Evolutionary conservation across 2,888 invertebrate species (phyloP).

Genomic region (Cataglyphis livida): DNA sequence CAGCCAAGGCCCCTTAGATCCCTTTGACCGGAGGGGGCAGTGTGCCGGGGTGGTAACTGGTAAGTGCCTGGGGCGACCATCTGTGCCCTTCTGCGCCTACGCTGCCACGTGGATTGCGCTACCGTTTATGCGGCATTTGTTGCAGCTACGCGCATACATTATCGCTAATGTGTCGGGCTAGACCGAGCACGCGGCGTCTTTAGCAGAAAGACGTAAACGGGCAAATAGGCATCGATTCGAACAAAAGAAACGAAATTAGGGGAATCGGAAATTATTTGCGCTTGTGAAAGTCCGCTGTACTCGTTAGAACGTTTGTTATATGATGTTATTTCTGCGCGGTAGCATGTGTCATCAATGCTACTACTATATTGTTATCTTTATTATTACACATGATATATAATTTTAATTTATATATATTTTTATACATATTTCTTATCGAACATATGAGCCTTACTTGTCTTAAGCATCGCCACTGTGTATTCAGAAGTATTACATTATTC

Average conservation of each 20-base stretch:
- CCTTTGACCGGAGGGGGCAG: conserved; percentile 81
- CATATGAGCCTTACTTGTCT: not conserved
- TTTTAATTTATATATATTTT: conserved; percentile 20
- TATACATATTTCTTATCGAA: conserved; percentile 7
- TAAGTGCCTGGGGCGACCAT: conserved; percentile 85
- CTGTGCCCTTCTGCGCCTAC: conserved; percentile 83
- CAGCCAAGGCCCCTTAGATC: conserved; percentile 81
- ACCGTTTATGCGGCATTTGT: conserved; percentile 84
- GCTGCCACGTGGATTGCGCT: conserved; percentile 83
- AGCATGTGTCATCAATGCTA: not conserved
- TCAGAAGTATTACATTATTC: conserved; percentile 18
- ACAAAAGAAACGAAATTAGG: conserved; percentile 36
- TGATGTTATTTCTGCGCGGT: not conserved
- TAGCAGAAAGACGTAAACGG: conserved; percentile 38
- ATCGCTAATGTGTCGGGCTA: conserved; percentile 74
- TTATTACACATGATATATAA: not conserved
- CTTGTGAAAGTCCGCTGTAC: not conserved
- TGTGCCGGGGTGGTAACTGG: conserved; percentile 81
- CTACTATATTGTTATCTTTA: not conserved
- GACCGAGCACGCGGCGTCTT: conserved; percentile 56
- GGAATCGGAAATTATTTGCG: conserved; percentile 3
- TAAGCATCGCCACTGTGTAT: conserved; percentile 1
- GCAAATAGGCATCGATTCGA: conserved; percentile 5
- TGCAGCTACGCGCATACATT: conserved; percentile 81
- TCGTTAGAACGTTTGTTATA: conserved; percentile 24